Conservation (phyloP, 2,888 invertebrate genomes). For the Ormyrus nitidulus region DNA sequence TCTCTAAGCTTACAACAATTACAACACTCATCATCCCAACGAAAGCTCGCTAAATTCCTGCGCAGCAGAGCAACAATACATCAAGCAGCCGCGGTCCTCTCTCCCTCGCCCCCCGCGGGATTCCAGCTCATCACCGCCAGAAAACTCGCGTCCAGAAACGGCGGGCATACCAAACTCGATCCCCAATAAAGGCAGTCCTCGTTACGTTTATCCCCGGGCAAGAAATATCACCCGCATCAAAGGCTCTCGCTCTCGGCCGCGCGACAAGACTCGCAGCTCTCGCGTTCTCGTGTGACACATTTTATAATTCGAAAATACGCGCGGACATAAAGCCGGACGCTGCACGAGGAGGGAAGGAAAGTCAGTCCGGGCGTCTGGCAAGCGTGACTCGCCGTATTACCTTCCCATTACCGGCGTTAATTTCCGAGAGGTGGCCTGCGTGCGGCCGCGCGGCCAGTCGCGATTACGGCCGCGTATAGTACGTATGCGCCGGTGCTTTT, state of each 20-base stretch:
- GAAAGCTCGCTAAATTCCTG: too few relatives aligned
- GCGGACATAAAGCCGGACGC: background rate
- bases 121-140: background rate
- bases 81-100: too few relatives aligned
- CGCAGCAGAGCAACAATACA: too few relatives aligned
- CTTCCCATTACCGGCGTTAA: conserved; percentile 60
- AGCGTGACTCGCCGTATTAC: conserved; percentile 59
- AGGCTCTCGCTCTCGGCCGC: background rate
- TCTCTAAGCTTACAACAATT: too few relatives aligned
- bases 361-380: conserved; percentile 53
- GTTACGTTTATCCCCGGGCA: background rate
- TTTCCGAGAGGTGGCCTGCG: conserved; percentile 50
- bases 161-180: too few relatives aligned
- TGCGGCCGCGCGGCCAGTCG: conserved; percentile 26
- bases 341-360: background rate
- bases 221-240: background rate
- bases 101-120: too few relatives aligned
- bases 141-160: background rate
- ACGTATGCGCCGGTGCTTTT: background rate
- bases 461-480: conserved; percentile 18
- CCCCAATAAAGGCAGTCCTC: too few relatives aligned
- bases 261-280: too few relatives aligned
- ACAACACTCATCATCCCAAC: too few relatives aligned
- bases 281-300: conserved; percentile 8
- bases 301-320: conserved; percentile 22